These are phyloP conservation scores for Metaphire vulgaris DNA, from an alignment of 1,140 invertebrate species.

Conservation along the genomic window DNA sequence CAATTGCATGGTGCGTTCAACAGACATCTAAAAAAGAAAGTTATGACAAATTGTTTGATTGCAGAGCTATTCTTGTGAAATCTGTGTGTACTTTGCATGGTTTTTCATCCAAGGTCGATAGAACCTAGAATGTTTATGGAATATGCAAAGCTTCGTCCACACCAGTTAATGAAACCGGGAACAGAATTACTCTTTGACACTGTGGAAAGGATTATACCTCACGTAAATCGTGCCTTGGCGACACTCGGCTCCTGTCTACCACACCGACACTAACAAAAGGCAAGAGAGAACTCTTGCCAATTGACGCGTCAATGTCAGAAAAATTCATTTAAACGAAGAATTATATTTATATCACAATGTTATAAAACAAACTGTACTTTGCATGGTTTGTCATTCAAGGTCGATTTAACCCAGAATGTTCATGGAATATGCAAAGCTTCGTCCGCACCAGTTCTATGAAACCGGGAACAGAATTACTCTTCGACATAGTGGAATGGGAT, in stretches of 20 bases:
- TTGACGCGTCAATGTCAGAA: background rate
- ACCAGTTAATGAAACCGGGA: background rate
- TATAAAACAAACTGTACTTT: no score
- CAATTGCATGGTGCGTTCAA: no score
- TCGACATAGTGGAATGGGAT: background rate
- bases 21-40: no score
- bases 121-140: background rate
- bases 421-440: background rate
- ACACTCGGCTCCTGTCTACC: background rate
- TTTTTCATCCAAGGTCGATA: background rate
- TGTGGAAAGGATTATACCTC: background rate
- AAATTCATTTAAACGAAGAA: no score
- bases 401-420: background rate
- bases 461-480: background rate
- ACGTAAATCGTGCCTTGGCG: background rate
- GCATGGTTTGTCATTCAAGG: background rate
- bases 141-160: background rate
- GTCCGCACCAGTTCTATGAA: background rate
- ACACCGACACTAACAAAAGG: background rate
- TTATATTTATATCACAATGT: no score
- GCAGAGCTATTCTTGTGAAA: no score
- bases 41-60: no score
- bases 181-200: constrained; percentile 1
- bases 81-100: background rate
- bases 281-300: background rate